Conservation (phyloP, 2,797 vertebrate genomes). For the Eremophila alpestris region DNA sequence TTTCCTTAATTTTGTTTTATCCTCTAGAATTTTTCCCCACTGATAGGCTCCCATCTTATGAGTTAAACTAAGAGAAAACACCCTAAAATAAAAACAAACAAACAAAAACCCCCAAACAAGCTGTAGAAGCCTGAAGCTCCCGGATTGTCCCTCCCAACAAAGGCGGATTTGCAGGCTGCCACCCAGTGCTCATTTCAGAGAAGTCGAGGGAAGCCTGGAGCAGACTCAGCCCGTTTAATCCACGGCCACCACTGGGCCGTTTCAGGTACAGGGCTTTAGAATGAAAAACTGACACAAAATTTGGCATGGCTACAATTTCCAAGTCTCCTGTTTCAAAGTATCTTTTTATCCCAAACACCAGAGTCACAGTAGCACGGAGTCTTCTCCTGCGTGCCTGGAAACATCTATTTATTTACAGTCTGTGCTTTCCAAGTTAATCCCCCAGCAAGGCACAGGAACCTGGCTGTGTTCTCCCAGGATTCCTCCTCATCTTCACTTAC, state of each 20-base stretch:
- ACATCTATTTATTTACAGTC: neutral
- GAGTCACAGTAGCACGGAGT: neutral
- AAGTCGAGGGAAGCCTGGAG: neutral
- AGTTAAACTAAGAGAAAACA: neutral
- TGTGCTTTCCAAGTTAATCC: neutral
- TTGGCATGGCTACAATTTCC: neutral
- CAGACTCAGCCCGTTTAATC: neutral
- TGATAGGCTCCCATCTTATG: neutral
- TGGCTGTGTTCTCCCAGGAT: neutral
- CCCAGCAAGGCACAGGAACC: neutral
- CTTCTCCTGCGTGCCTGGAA: neutral
- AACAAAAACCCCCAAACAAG: neutral
- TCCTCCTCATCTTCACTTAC: neutral
- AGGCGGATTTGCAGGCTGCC: neutral
- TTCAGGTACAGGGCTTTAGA: neutral
- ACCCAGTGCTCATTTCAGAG: constrained; percentile 28
- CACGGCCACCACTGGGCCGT: neutral
- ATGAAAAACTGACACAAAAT: neutral
- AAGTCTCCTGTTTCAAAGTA: neutral
- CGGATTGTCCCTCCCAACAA: neutral
- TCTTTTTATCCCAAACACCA: neutral
- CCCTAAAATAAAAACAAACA: neutral
- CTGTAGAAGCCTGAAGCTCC: neutral
- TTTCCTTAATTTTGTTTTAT: neutral
- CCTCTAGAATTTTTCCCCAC: neutral